phyloP scores from a whole-genome alignment of 2,888 invertebrate species.

The Pyrgus malvae region DNA sequence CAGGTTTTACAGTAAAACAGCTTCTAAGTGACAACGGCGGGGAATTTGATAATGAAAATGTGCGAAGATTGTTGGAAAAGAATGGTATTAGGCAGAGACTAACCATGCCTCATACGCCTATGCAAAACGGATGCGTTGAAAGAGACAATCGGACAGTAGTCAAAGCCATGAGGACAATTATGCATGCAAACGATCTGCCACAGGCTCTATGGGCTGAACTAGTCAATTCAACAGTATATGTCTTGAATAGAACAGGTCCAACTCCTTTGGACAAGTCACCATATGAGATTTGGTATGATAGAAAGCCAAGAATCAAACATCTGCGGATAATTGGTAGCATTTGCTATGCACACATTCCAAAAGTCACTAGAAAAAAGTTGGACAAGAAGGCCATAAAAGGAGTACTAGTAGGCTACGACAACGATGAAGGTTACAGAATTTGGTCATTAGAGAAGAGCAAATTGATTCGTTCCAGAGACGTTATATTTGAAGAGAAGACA shows the following conservation, averaged over 20 bases:
- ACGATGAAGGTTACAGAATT: background rate
- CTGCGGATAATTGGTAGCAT: background rate
- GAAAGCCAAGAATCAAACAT: background rate
- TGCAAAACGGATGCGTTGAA: background rate
- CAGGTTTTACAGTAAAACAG: background rate
- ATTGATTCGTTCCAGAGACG: background rate
- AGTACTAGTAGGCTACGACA: background rate
- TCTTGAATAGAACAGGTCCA: background rate
- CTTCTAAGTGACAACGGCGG: background rate
- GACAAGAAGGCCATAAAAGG: background rate
- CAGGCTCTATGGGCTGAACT: background rate
- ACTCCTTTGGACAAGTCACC: background rate
- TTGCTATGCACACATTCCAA: background rate
- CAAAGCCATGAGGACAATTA: background rate
- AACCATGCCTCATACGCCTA: background rate
- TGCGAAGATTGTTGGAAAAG: background rate
- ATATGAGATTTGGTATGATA: background rate
- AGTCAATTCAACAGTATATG: background rate
- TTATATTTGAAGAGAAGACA: background rate
- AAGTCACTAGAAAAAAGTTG: background rate
- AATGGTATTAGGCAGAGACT: background rate
- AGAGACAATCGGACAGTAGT: background rate
- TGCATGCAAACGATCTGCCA: background rate
- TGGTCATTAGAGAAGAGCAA: background rate
- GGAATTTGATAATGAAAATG: background rate